Base-by-base conservation (phyloP, 1,140 invertebrate species). In the Atopsyche davidsoni region DNA sequence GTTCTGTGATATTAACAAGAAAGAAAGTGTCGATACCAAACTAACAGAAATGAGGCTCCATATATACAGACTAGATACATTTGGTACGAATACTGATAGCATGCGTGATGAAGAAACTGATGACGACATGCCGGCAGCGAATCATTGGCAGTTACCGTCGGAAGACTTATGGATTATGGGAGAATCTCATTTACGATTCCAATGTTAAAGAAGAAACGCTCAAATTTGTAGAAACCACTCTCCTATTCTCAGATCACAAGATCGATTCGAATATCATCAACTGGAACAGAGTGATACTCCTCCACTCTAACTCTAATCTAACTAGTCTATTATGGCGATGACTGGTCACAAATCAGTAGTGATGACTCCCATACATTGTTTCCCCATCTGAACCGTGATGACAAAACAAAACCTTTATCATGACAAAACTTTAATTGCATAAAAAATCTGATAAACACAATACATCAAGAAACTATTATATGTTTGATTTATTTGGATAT, bases 91-190 rank as follows among this genome's bases (percentile, higher is more conserved):
- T 17, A 21, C 47, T 18, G 36, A 42, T n/a, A 28, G 65, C 62
- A 51, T 51, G 0, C 60, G 65, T 61, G 52, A 35, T 9, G 64
- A 60, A 3, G 65, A 68, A 28, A 72, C 73, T 22, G 71, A 72
- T 6, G 73, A 85, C 54, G 77, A 81, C 52, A 67, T 91, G 7
- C 69, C 83, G 14, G 81, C 85, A 2, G 86, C 90, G 0, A 81
- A 78, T 55, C 84, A 92, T 57, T 89, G 88, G 79, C 66, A 89
- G 13, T 71, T 98, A 32, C 95, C 95, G 4, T 73, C 82, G 25
- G 57, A 70, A 50, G 82, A 92, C 57, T 89, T 96, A 61, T 71
- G 86, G 85, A 7, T 62, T 95, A 1, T 98, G 95, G 95, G 92
- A 97, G 57, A 91, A 79, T 65, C 75, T 99, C 1, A 78, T 95